phyloP scores from a whole-genome alignment of 2,888 invertebrate species.

The Melanostoma scalare region DNA sequence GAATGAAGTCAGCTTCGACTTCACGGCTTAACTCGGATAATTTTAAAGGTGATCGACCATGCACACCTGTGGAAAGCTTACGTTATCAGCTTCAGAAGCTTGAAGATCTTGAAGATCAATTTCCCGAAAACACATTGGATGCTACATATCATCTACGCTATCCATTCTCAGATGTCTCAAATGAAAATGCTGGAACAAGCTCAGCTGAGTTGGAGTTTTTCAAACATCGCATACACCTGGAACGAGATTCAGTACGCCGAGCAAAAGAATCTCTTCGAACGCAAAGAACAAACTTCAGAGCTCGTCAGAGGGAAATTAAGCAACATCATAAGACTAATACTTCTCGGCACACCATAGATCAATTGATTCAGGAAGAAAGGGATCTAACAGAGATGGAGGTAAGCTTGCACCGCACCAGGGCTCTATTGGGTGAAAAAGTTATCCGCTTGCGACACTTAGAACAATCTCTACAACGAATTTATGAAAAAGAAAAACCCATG shows the following conservation, averaged over 20 bases:
- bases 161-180: slow-evolving; percentile 88
- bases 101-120: slow-evolving; percentile 92
- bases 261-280: slow-evolving; percentile 89
- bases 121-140: slow-evolving; percentile 87
- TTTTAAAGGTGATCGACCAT: slow-evolving; percentile 83
- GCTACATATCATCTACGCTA: slow-evolving; percentile 91
- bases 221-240: slow-evolving; percentile 90
- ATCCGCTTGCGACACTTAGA: slow-evolving; percentile 91
- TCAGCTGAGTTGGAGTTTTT: slow-evolving; percentile 91
- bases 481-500: slow-evolving; percentile 80
- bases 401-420: slow-evolving; percentile 90
- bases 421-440: slow-evolving; percentile 91
- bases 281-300: slow-evolving; percentile 87
- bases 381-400: slow-evolving; percentile 93
- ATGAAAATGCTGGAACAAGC: slow-evolving; percentile 81
- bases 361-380: slow-evolving; percentile 87
- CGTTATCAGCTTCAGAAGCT: slow-evolving; percentile 90
- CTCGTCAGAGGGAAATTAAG: slow-evolving; percentile 85
- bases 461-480: slow-evolving; percentile 86
- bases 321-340: slow-evolving; percentile 80
- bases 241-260: slow-evolving; percentile 91
- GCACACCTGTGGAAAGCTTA: slow-evolving; percentile 90
- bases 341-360: slow-evolving; percentile 79
- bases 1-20: slow-evolving; percentile 87
- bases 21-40: slow-evolving; percentile 85